phyloP scores from a whole-genome alignment of 2,113 vertebrate species.

The Eudyptes chrysolophus region DNA sequence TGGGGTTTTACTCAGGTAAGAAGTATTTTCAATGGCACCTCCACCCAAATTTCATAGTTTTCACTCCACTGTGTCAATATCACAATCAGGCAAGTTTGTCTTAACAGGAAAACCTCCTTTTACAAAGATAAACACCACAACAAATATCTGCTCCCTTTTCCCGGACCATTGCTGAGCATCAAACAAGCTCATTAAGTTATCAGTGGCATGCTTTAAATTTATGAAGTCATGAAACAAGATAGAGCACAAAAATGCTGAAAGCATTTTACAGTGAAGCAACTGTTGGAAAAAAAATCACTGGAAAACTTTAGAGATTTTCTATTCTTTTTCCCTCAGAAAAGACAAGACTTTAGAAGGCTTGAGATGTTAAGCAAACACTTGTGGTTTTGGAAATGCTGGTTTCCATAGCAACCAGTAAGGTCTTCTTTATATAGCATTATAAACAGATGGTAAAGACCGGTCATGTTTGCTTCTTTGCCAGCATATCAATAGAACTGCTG shows the following conservation, averaged over 20 bases:
- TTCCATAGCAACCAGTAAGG: conserved; percentile 77
- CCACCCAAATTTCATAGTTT: neutral
- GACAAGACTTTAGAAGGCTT: conserved; percentile 73
- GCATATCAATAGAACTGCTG: conserved; percentile 77
- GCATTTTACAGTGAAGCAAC: conserved; percentile 37
- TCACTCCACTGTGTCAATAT: neutral
- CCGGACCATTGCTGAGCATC: neutral
- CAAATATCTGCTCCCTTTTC: neutral
- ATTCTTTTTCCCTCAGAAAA: conserved; percentile 53
- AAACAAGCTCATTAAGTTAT: conserved; percentile 16
- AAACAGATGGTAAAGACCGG: conserved; percentile 85
- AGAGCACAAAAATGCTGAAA: neutral
- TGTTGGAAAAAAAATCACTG: neutral
- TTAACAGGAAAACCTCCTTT: neutral
- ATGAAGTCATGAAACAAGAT: conserved; percentile 8
- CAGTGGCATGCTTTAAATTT: neutral
- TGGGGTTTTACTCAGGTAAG: neutral
- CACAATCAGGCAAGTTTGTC: neutral
- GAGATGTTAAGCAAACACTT: conserved; percentile 79
- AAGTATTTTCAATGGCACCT: neutral
- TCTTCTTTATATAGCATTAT: conserved; percentile 85
- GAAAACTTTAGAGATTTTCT: conserved; percentile 60
- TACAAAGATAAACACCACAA: neutral
- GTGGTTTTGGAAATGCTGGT: conserved; percentile 79
- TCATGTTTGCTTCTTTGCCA: conserved; percentile 83